Evolutionary conservation across 1,140 invertebrate species (phyloP), one percentile per base, ranked within the genome.

Genomic region (Trichomalopsis sarcophagae): DNA sequence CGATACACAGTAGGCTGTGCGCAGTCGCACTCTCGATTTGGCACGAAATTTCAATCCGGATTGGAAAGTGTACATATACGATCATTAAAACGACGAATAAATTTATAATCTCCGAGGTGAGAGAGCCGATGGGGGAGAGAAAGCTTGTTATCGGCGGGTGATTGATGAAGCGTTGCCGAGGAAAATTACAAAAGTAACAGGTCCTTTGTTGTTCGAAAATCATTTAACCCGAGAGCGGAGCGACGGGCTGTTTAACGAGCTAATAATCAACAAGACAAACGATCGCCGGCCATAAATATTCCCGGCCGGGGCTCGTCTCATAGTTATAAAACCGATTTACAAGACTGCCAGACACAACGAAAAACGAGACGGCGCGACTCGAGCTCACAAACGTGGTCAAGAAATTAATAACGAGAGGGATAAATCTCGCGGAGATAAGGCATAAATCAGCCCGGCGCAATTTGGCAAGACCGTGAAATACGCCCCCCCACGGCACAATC

Each of bases 371-470:
- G 7, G 9, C 71, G 36, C 71, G 36, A 17, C 36, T 36, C 73
- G 21, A 36, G 40, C 27, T 1, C 36, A 40, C 14, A 40, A 7
- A 36, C 79, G n/a, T 55, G 81, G 81, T 74, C 50, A 75, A 82
- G 47, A 50, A 82, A 75, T 76, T 76, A 66, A 83, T 76, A 44
- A 27, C 21, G 36, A 69, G 36, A 69, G 47, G 50, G 47, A 78
- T 83, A 66, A 66, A 77, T 76, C 73, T 6, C 5, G 36, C 10
- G 17, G 50, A 36, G 21, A 21, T 23, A 27, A 27, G 11, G 14
- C 23, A 33, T 84, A 84, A 83, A 84, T 84, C 75, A 77, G 21
- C 14, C 17, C 17, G 27, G n/a, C 23, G n/a, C 23, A 66, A 78
- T 50, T 78, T 68, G 66, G 7, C 75, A 36, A 33, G 1, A 17